phyloP scores from a whole-genome alignment of 2,888 invertebrate species.

The Argyra leucocephala region DNA sequence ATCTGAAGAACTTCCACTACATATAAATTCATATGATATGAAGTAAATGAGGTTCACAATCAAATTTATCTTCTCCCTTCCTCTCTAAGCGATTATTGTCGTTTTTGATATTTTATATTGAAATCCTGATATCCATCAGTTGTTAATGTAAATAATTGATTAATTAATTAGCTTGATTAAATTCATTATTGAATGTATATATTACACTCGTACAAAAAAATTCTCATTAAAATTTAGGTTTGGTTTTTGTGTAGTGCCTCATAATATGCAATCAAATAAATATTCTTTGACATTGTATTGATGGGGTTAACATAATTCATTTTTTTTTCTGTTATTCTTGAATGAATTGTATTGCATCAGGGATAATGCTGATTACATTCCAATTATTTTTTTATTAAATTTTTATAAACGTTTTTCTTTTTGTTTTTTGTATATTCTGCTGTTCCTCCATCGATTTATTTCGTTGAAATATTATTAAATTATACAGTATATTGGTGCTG shows the following conservation, averaged over 20 bases:
- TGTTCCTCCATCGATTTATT: not conserved
- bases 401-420: not conserved
- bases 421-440: not conserved
- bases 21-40: no score
- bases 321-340: no score
- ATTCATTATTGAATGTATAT: not conserved
- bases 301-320: not conserved
- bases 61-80: no score
- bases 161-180: conserved; percentile 6
- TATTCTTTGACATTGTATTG: not conserved
- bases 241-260: no score
- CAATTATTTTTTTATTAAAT: not conserved
- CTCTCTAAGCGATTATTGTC: no score
- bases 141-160: not conserved
- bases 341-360: not conserved
- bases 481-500: not conserved
- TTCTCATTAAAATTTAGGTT: no score
- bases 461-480: not conserved
- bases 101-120: no score
- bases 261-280: not conserved
- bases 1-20: no score
- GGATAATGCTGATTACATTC: conserved; percentile 1
- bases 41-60: no score
- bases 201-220: no score
- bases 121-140: not conserved